Base-by-base conservation (phyloP, 1,140 invertebrate species). In the Sipha flava region DNA sequence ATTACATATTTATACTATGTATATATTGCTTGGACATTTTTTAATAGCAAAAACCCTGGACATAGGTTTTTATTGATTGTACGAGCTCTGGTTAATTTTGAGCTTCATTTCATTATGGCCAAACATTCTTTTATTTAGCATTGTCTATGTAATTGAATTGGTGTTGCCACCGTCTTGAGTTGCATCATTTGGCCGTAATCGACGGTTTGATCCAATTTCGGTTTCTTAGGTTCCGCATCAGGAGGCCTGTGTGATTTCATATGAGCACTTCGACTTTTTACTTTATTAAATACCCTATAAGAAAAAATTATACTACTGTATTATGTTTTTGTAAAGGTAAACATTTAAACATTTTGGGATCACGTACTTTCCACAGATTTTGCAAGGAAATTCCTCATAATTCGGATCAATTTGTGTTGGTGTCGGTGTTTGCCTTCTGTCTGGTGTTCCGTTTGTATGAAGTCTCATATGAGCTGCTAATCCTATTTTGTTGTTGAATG, bases 361-460 rank as follows among this genome's bases (percentile, higher is more conserved):
- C 87, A 95, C 94, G 94, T 94, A 97, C 95, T 96, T 97, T 90
- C 95, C 95, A 92, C 96, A 98, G 86, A 97, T 92, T 90, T 95
- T 96, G 91, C 96, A 98, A 84, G 95, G 95, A 87, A 93, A 92
- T 84, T 90, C 85, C 80, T 88, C 87, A 21, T 83, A 52, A 77
- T 86, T 79, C 81, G 81, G 64, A 47, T 84, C 80, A 84, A 82
- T 86, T 84, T 82, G 87, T 85, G 88, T 87, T 85, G 88, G 87
- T 85, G 88, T 88, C 84, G 86, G 87, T 82, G 87, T 88, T 85
- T 86, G 86, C 83, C 86, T 82, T 82, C 85, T 84, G 81, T 86
- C 86, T 82, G 84, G 77, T 43, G 83, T 84, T 14, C 86, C 86
- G 31, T 85, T 86, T 23, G 87, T 88, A 84, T 91, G 90, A 83